A percentile compares a stretch with the other conserved stretches of the same genome.
Conservation (phyloP, 2,113 vertebrate species). For the Fregata magnificens region DNA sequence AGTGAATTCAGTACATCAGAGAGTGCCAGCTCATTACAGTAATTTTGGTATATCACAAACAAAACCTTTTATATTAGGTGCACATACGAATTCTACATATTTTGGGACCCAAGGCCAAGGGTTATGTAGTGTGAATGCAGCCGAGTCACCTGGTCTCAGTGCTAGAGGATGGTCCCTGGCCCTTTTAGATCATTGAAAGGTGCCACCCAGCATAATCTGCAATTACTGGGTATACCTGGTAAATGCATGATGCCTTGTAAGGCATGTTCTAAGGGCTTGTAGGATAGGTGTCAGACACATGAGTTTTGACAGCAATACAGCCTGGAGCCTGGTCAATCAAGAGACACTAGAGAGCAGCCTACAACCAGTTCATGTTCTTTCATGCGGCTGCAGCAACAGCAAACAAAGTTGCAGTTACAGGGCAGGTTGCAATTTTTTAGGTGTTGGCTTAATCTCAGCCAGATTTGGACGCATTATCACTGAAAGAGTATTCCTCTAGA, state of each 20-base stretch:
- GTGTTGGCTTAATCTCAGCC: neutral
- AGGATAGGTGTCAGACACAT: neutral
- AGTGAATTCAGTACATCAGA: neutral
- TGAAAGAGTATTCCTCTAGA: neutral
- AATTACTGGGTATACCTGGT: neutral
- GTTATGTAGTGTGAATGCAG: neutral
- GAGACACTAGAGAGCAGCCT: neutral
- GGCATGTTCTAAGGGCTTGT: neutral
- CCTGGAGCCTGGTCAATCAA: neutral
- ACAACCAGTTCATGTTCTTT: neutral
- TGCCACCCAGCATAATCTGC: neutral
- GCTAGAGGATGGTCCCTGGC: neutral
- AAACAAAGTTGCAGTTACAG: neutral
- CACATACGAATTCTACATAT: neutral
- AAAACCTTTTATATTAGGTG: neutral
- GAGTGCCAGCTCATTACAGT: neutral
- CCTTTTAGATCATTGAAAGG: neutral
- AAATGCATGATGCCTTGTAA: neutral
- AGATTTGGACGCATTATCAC: neutral
- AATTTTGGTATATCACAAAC: neutral
- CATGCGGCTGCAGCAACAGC: neutral
- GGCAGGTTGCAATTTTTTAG: neutral
- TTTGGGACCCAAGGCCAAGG: neutral
- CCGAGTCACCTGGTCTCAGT: neutral
- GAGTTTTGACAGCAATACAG: neutral